Conservation (phyloP, 2,113 vertebrate species). For the Eublepharis macularius region DNA sequence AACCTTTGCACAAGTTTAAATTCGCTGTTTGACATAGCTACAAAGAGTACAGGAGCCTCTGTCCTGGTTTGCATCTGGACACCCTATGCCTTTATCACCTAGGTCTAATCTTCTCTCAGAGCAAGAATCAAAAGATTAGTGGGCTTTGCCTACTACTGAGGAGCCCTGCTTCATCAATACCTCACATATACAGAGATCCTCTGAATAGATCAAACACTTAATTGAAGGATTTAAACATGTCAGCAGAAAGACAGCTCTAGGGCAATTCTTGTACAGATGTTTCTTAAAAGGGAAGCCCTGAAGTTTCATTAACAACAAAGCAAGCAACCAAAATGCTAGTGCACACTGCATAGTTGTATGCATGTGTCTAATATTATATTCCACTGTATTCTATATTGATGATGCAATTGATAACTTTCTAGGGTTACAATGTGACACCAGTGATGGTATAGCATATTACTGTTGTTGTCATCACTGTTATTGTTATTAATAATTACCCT, state of each 20-base stretch:
- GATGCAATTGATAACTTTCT: not conserved
- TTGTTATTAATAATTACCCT: too few relatives aligned
- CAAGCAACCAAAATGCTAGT: not conserved
- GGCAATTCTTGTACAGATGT: not conserved
- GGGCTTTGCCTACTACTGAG: not conserved
- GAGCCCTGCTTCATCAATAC: not conserved
- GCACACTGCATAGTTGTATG: not conserved
- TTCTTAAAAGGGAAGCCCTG: not conserved
- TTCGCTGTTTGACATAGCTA: not conserved
- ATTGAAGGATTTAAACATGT: constrained; percentile 37
- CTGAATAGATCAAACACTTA: constrained; percentile 21
- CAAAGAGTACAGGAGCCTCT: not conserved
- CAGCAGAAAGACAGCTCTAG: not conserved
- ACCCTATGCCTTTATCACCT: not conserved
- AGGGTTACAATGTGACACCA: too few relatives aligned
- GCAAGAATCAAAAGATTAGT: not conserved
- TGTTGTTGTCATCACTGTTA: too few relatives aligned
- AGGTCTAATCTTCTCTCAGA: not conserved
- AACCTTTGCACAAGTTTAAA: not conserved
- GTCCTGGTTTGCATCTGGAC: not conserved
- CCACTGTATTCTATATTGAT: not conserved
- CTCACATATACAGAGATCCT: not conserved
- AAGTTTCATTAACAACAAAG: rapidly evolving
- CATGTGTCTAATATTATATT: not conserved
- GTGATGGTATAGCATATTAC: too few relatives aligned